Evolutionary conservation across 2,797 vertebrate species (phyloP).

Genomic region (Schizopygopsis malacanthus): DNA sequence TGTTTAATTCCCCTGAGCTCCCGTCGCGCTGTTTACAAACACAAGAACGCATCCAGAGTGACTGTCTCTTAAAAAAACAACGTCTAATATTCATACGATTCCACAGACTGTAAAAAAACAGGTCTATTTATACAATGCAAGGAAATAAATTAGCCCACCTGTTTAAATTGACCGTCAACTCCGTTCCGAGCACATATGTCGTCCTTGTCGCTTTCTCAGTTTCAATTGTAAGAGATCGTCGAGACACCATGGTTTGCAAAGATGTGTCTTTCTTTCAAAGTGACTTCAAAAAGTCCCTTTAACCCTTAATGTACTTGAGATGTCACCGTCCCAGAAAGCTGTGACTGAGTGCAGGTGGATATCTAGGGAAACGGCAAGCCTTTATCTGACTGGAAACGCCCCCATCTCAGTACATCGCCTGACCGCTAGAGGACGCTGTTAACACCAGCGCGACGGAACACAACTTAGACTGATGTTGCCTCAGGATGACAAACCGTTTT

Average conservation of each 20-base stretch:
- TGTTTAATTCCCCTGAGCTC: slow-evolving; percentile 1
- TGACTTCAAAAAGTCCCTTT: not conserved
- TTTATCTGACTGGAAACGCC: slow-evolving; percentile 50
- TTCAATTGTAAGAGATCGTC: slow-evolving; percentile 83
- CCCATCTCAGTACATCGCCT: not conserved
- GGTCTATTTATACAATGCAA: not conserved
- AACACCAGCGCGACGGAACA: not conserved
- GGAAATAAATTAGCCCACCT: slow-evolving; percentile 73
- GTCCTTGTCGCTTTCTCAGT: slow-evolving; percentile 72
- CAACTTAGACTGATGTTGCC: not conserved
- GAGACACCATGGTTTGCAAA: slow-evolving; percentile 68
- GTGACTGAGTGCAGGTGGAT: slow-evolving; percentile 18
- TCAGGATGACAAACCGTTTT: not conserved
- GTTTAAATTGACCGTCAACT: slow-evolving; percentile 75
- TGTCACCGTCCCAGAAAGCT: not conserved
- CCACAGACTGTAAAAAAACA: too few relatives aligned
- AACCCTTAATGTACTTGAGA: not conserved
- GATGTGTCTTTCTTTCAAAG: not conserved
- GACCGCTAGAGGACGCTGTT: not conserved
- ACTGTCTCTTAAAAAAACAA: not conserved
- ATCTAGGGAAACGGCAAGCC: not conserved
- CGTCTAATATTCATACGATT: not conserved
- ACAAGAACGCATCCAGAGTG: not conserved
- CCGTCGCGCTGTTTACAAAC: not conserved
- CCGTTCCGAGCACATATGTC: slow-evolving; percentile 82